These are phyloP conservation scores for Drosophila rellima DNA, from an alignment of 2,888 invertebrate genomes.

Conservation along the genomic window DNA sequence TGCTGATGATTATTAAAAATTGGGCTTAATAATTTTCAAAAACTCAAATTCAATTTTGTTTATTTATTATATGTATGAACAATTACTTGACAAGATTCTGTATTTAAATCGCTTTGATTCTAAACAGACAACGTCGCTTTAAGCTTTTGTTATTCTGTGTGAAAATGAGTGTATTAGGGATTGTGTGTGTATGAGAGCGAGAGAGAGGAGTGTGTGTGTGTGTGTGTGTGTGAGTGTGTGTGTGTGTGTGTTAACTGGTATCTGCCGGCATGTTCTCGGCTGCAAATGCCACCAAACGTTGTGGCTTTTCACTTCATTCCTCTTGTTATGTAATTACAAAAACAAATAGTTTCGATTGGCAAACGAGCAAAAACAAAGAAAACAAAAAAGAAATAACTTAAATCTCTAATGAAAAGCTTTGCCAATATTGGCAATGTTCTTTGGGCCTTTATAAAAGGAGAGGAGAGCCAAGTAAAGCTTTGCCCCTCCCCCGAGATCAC, in stretches of 20 bases:
- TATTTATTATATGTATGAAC: not conserved
- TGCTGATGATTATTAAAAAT: not conserved
- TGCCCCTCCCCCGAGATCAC: not conserved
- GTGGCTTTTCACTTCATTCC: constrained; percentile 78
- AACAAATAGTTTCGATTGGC: constrained; percentile 64
- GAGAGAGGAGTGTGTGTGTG: too few species aligned
- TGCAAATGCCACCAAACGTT: constrained; percentile 62
- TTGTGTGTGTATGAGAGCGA: constrained; percentile 4
- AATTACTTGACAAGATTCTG: not conserved
- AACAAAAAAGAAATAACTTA: constrained; percentile 14
- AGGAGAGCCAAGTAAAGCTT: not conserved
- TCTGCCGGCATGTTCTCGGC: constrained; percentile 49
- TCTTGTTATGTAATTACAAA: constrained; percentile 66
- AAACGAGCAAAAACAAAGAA: constrained; percentile 19
- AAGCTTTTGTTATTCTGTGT: constrained; percentile 37
- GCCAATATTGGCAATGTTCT: constrained; percentile 53
- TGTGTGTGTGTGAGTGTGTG: constrained; percentile 6
- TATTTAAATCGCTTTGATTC: constrained; percentile 17
- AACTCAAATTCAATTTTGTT: not conserved
- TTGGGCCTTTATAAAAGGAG: constrained; percentile 19
- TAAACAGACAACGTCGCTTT: not conserved
- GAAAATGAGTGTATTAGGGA: constrained; percentile 1
- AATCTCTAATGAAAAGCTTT: constrained; percentile 24
- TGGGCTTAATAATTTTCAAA: not conserved
- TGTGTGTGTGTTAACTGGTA: constrained; percentile 55